Evolutionary conservation across 1,140 invertebrate species (phyloP), one percentile per base, ranked within the genome.

Genomic region (Campodea augens): DNA sequence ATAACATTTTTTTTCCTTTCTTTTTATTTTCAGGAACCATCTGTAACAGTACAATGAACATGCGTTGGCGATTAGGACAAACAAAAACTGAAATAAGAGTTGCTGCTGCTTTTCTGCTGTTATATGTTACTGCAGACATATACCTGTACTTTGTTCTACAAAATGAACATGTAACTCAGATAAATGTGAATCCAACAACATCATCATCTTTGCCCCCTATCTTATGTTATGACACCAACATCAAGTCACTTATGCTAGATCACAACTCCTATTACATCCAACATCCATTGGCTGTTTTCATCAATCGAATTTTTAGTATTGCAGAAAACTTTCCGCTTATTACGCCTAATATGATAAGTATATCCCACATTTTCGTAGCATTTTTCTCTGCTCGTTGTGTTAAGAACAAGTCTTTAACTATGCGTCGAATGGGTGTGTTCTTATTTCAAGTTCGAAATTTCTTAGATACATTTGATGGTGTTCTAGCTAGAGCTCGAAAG

Each of bases 401-500:
- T 36, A 25, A 46, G 12, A 45, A 49, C 29, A 53, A 55, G 5
- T 49, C 51, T 1, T 40, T 58, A 1, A 43, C 38, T 19, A 49
- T 54, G 25, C 53, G 60, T 20, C 48, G 49, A 25, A 5, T 61
- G 15, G 57, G 56, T 5, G 52, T 62, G 0, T 25, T 57, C 20
- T 18, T 61, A 0, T 62, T 58, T 41, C 48, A 55, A 41, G 25
- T 58, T 4, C 38, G 60, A 18, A 57, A 54, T 20, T 60, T 51
- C 25, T 49, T 57, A n/a, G 60, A 62, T 41, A 56, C 55, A 20
- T 36, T 62, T 12, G 60, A 62, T 44, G 60, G 60, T 13, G 50
- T 52, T n/a, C 51, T 62, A 3, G 57, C 57, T 12, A 29, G 59
- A 15, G 49, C 39, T 41, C 49, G n/a, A 47, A 53, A 25, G 45